Evolutionary conservation across 2,888 invertebrate genomes (phyloP), one percentile per base, ranked within the genome.

Genomic region (Lasioglossum morio): DNA sequence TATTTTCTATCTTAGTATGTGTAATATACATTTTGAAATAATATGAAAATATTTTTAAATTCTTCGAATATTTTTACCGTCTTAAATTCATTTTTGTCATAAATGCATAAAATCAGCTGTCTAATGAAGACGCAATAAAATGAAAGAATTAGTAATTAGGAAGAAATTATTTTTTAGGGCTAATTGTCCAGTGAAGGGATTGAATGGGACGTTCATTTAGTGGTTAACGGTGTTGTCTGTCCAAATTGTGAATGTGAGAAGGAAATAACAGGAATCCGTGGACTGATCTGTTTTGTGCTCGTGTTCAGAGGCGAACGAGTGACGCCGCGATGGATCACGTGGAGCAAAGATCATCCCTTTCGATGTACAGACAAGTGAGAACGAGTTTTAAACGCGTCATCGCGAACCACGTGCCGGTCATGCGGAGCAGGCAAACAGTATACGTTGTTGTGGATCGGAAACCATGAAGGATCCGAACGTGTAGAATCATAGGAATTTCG

Each of bases 401-500:
- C 80, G 77, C 90, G 88, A 90, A 91, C 82, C 92, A 90, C 88
- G 88, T 92, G 83, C 90, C 93, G 85, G 88, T 94, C 75, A 91
- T 92, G 88, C 92, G 91, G 84, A 93, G 91, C 86, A 86, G 93
- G 85, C 93, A 92, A 91, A 92, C 90, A 84, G 91, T 92, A 80
- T 88, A 92, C 79, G 92, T 82, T 84, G 74, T 89, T 77, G 93
- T 88, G 81, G 90, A 89, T 70, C 84, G 86, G 70, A 91, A 86
- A 77, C 90, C 87, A 60, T 90, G 74, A 91, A 14, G 63, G 73
- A 82, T 69, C n/a, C n/a, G 46, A 60, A 23, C n/a, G 72, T 12
- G 23, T 43, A 60, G 27, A 48, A 40, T 37, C 37, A 14, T 73
- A 57, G 46, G 53, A 73, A 53, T 82, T 48, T 76, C 57, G 40